phyloP scores from a whole-genome alignment of 2,113 vertebrate genomes.

The Limanda limanda region DNA sequence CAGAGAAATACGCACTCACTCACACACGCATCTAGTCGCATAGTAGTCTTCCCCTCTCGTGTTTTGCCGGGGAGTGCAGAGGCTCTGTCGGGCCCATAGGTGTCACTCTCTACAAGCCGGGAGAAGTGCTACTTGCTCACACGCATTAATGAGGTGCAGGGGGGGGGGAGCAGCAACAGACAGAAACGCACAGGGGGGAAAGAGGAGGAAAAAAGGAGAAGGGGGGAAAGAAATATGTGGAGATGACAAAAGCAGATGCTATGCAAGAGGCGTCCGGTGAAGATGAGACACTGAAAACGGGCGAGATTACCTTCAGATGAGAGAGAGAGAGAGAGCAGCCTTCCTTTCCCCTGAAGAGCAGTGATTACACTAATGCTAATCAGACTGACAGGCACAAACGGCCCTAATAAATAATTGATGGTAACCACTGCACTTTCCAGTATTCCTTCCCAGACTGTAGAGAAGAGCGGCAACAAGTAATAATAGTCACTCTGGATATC shows the following conservation, averaged over 20 bases:
- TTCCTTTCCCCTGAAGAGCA: slow-evolving; percentile 80
- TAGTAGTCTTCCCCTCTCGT: slow-evolving; percentile 39
- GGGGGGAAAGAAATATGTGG: slow-evolving; percentile 79
- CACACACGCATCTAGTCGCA: slow-evolving; percentile 13
- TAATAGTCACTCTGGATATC: slow-evolving; percentile 79
- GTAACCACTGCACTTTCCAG: slow-evolving; percentile 83
- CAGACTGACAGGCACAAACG: slow-evolving; percentile 87
- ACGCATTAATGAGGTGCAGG: slow-evolving; percentile 72
- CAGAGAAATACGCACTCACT: background rate
- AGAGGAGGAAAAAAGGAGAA: background rate
- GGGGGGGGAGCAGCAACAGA: slow-evolving; percentile 63
- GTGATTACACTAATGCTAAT: slow-evolving; percentile 88
- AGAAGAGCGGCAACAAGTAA: slow-evolving; percentile 80
- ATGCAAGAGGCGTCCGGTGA: slow-evolving; percentile 78
- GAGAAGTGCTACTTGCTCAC: slow-evolving; percentile 74
- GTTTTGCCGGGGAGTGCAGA: slow-evolving; percentile 71
- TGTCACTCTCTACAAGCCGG: slow-evolving; percentile 88
- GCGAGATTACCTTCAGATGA: slow-evolving; percentile 83
- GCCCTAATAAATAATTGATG: slow-evolving; percentile 86
- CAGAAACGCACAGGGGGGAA: slow-evolving; percentile 62
- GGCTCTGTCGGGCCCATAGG: slow-evolving; percentile 83
- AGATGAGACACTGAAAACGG: slow-evolving; percentile 82
- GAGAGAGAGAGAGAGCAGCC: slow-evolving; percentile 78
- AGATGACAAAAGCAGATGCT: slow-evolving; percentile 86
- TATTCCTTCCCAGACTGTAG: slow-evolving; percentile 78